Evolutionary conservation across 2,797 vertebrate genomes (phyloP), one percentile per base, ranked within the genome.

Genomic region (Coilia nasus): DNA sequence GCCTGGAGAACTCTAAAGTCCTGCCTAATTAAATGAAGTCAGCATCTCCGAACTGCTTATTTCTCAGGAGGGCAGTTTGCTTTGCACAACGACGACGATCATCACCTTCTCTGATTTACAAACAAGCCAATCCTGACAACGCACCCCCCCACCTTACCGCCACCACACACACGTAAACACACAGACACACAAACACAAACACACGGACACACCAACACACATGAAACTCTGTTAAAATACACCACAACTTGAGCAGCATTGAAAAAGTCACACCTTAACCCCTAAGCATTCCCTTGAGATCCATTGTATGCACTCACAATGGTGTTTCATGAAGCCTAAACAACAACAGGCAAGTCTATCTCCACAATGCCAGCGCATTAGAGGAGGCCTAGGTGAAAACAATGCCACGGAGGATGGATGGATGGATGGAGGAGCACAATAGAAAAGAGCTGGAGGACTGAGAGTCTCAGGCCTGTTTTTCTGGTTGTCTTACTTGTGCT

Each of bases 21-120:
- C 67, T 75, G 31, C 67, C 31, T 82, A 90, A 93, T 91, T 67
- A 87, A 90, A 89, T 88, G 83, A 90, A 91, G 89, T 91, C 92
- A 94, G 93, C 91, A 88, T 85, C 83, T 90, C 87, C 89, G 83
- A 89, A 91, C 91, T 90, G 88, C 86, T 90, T 83, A 92, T 94
- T 89, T 91, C 91, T 89, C 93, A 46, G 15, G 89, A 84, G 90
- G 87, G 87, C 85, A 85, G 88, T 85, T 91, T 85, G 82, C 83
- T 85, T 91, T 85, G 82, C 84, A 92, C 89, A 92, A n/a, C n/a
- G n/a, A 88, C 84, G 83, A 83, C 59, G 82, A 89, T 90, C 87
- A 90, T 93, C 92, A 90, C 90, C 67, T 31, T 15, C 82, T 85
- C 85, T 80, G 59, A 89, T 78, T 57, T 41, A 75, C 85, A 83